Evolutionary conservation across 1,140 invertebrate species (phyloP).

Genomic region (Diabrotica virgifera): DNA sequence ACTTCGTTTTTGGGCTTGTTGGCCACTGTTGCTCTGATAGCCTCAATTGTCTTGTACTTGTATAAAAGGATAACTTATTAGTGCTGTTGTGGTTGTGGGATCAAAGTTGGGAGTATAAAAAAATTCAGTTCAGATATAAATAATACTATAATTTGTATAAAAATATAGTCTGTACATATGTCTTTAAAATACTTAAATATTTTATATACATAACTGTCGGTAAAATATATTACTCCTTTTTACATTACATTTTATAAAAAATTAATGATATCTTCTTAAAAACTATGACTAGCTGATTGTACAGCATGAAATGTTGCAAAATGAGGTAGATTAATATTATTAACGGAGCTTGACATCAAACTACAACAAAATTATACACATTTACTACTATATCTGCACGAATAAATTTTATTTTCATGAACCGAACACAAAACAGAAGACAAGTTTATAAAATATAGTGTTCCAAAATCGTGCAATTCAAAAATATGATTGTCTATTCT

Average conservation of each 20-base stretch:
- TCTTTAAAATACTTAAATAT: slow-evolving; percentile 31
- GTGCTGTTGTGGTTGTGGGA: too few relatives aligned
- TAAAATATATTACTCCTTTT: slow-evolving; percentile 30
- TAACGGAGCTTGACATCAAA: slow-evolving; percentile 13
- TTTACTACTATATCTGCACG: too few relatives aligned
- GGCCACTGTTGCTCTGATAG: too few relatives aligned
- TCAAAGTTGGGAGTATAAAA: not conserved
- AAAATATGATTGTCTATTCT: too few relatives aligned
- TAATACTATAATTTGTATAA: slow-evolving; percentile 46
- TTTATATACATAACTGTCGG: slow-evolving; percentile 33
- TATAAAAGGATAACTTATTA: too few relatives aligned
- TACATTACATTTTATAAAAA: slow-evolving; percentile 36
- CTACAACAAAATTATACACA: not conserved
- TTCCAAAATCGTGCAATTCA: too few relatives aligned
- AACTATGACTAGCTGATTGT: slow-evolving; percentile 48
- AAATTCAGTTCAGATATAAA: slow-evolving; percentile 33
- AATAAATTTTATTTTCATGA: too few relatives aligned
- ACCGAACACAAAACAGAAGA: too few relatives aligned
- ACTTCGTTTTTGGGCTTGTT: too few relatives aligned
- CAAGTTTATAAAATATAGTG: too few relatives aligned
- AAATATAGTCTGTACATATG: slow-evolving; percentile 43
- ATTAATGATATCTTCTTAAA: slow-evolving; percentile 35
- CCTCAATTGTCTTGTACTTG: too few relatives aligned
- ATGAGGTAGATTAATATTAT: slow-evolving; percentile 44
- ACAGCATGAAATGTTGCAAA: slow-evolving; percentile 46